Base-by-base conservation (phyloP, 2,888 invertebrate species). In the Euclidia mi region DNA sequence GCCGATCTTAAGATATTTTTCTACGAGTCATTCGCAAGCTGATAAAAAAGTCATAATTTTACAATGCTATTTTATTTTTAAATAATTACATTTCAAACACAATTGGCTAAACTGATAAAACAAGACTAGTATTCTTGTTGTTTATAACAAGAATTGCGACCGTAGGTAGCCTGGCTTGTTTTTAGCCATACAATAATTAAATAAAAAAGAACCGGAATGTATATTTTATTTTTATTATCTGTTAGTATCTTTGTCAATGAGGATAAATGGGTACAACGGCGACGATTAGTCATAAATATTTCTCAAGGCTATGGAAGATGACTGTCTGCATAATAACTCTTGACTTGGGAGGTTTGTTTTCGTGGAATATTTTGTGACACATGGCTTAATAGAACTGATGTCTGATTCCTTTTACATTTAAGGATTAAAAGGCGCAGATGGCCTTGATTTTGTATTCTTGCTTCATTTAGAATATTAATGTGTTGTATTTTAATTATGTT, bases 281-380 rank as follows among this genome's bases (percentile, higher is more conserved):
- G 50, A 62, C 76, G 72, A 84, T 87, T 87, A 87, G 78, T 88
- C 87, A 87, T 76, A 73, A 76, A 87, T 74, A 79, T 80, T 76
- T 78, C 70, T 81, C 85, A 88, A 88, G 88, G 89, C 79, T 81
- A 79, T 63, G 61, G 61, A 78, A 75, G 76, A 71, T 71, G 75
- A 71, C 70, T 68, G 75, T 76, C 76, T 79, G 76, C 73, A 73
- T 76, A 78, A 74, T 72, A 72, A 77, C 63, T 68, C 56, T n/a
- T 64, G 75, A 70, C 74, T 72, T 76, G 71, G 70, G 62, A 65
- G 58, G 65, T 71, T 77, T 65, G 65, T 78, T 77, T 86, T 85
- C 81, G 75, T 71, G 59, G 83, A 85, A 84, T 56, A 53, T 60
- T 48, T 42, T 67, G 52, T 75, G 72, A 77, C 76, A 78, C 73